Percentiles rank a stretch among this genome's conserved stretches.
phyloP scores from a whole-genome alignment of 1,140 invertebrate genomes.

The Eumaeus atala region DNA sequence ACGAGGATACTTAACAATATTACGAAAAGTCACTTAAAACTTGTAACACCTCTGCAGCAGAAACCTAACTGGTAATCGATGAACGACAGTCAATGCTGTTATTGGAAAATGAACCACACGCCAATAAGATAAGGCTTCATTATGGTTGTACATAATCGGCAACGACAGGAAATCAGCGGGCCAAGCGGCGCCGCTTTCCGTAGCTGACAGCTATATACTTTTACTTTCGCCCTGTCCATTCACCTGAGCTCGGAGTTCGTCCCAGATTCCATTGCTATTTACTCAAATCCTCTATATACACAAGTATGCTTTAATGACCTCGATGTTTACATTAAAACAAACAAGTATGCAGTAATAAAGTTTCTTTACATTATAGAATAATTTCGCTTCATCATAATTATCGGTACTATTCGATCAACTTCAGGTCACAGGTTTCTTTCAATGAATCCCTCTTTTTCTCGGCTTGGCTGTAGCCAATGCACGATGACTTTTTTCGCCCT shows the following conservation, averaged over 20 bases:
- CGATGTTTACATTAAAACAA: slow-evolving; percentile 9
- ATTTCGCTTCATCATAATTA: no score
- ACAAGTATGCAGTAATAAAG: background rate
- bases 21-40: no score
- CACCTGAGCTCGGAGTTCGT: slow-evolving; percentile 48
- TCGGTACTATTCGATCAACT: no score
- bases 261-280: slow-evolving; percentile 43
- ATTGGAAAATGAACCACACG: slow-evolving; percentile 1
- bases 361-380: no score
- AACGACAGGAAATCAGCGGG: slow-evolving; percentile 35
- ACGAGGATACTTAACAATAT: no score
- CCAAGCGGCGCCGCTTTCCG: slow-evolving; percentile 35
- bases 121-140: background rate
- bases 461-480: no score
- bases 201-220: slow-evolving; percentile 39
- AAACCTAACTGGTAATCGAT: no score
- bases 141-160: slow-evolving; percentile 8
- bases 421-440: no score
- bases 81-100: background rate
- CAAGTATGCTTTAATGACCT: slow-evolving; percentile 15
- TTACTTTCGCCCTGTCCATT: slow-evolving; percentile 62
- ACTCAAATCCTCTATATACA: slow-evolving; percentile 29
- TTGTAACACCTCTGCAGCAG: no score
- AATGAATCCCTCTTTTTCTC: no score
- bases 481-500: no score